These are phyloP conservation scores for Tribolium freemani DNA, from an alignment of 2,888 invertebrate genomes.

Conservation along the genomic window DNA sequence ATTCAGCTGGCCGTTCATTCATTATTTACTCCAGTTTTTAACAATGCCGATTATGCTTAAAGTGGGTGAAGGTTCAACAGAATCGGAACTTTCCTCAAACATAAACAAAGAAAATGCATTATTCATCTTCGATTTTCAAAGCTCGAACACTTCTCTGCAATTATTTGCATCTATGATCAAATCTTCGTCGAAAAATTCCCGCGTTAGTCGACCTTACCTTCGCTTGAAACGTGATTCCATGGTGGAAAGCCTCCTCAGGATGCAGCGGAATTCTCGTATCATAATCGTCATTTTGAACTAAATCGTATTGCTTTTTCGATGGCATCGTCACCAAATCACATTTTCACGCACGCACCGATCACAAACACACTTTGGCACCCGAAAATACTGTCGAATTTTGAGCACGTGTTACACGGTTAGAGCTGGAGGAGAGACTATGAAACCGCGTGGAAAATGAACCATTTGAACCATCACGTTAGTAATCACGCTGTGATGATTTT, in stretches of 20 bases:
- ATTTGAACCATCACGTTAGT: constrained; percentile 25
- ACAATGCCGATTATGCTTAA: neutral
- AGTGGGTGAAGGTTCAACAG: neutral
- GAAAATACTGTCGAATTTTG: neutral
- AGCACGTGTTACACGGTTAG: constrained; percentile 11
- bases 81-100: neutral
- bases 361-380: constrained; percentile 44
- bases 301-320: constrained; percentile 91
- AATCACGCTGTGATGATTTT: constrained; percentile 31
- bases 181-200: neutral
- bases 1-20: neutral
- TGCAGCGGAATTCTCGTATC: constrained; percentile 97
- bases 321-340: constrained; percentile 73
- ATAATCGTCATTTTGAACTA: constrained; percentile 96
- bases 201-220: constrained; percentile 78
- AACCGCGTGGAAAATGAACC: constrained; percentile 16
- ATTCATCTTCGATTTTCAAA: neutral
- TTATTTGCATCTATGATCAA: neutral
- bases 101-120: neutral
- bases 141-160: neutral
- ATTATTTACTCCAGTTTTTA: neutral
- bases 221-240: constrained; percentile 96
- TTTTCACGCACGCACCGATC: constrained; percentile 38
- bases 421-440: constrained; percentile 14
- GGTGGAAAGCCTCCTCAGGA: constrained; percentile 96